A percentile compares a stretch with the other conserved stretches of the same genome.
Evolutionary conservation across 64 coral and sea anemone genomes (phyloP).

Genomic region (Trachythela sp.): DNA sequence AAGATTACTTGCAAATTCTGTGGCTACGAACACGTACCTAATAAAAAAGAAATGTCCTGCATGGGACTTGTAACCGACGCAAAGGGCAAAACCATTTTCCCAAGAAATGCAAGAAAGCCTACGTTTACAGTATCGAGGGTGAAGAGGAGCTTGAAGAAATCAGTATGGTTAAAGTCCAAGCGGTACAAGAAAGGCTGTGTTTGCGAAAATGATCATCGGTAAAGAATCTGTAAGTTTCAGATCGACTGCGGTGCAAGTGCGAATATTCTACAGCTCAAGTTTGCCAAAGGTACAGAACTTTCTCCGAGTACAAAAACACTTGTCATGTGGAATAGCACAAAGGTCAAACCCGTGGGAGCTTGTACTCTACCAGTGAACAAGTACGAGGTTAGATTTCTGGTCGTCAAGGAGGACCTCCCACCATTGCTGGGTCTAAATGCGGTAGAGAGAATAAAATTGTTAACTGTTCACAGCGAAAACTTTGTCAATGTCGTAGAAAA

Average conservation of each 20-base stretch:
- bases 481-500: background rate
- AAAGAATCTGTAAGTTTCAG: conserved; percentile 24
- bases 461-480: conserved; percentile 20
- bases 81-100: background rate
- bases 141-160: no score
- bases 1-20: background rate
- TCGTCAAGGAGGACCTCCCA: conserved; percentile 17
- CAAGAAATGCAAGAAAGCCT: conserved; percentile 1
- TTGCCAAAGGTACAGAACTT: background rate
- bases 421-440: conserved; percentile 36
- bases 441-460: conserved; percentile 27
- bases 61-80: background rate
- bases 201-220: conserved; percentile 13
- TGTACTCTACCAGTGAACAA: conserved; percentile 19
- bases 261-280: conserved; percentile 4
- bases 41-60: background rate
- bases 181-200: background rate
- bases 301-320: conserved; percentile 15
- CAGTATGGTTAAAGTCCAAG: background rate
- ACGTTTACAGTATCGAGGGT: background rate
- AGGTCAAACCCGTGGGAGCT: background rate
- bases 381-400: conserved; percentile 8
- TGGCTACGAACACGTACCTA: background rate
- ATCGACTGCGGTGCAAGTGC: conserved; percentile 27
- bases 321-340: conserved; percentile 45